Percentiles rank a stretch among this genome's conserved stretches.
Evolutionary conservation across 2,888 invertebrate species (phyloP).

Genomic region (Timema podura): DNA sequence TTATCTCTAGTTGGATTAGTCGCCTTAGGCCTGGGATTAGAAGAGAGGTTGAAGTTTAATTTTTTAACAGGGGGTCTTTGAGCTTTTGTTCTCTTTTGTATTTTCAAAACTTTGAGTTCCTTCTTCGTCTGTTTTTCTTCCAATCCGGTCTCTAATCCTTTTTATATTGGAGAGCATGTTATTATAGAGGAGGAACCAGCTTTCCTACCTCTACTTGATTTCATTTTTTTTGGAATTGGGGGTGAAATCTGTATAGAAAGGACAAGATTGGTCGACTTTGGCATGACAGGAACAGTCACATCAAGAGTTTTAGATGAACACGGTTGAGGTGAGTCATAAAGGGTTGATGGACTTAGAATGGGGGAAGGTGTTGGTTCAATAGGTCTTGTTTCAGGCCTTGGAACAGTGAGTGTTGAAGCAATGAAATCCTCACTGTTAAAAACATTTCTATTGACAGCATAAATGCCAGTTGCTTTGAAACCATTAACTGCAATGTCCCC

Average conservation of each 20-base stretch:
- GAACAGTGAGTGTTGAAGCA: background rate
- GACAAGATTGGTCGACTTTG: too few relatives aligned
- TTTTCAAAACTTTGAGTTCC: background rate
- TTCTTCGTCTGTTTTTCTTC: background rate
- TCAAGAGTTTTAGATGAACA: background rate
- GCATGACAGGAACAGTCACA: too few relatives aligned
- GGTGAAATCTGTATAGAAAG: background rate
- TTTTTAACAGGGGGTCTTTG: background rate
- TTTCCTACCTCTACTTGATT: constrained; percentile 12
- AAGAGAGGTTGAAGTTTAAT: too few relatives aligned
- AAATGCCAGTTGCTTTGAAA: constrained; percentile 27
- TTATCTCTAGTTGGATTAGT: too few relatives aligned
- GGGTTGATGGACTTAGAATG: background rate
- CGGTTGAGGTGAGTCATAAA: background rate
- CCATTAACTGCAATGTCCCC: constrained; percentile 32
- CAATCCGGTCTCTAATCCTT: background rate
- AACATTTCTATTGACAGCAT: constrained; percentile 7
- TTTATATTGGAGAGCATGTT: background rate
- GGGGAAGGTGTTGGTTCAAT: background rate
- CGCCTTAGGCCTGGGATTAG: too few relatives aligned
- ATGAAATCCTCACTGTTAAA: constrained; percentile 9
- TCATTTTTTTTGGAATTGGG: background rate
- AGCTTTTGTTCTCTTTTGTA: background rate
- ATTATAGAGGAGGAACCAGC: background rate
- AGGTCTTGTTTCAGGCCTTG: background rate